Percentiles rank a stretch among this genome's conserved stretches.
These are phyloP conservation scores for Zaprionus davidi DNA, from an alignment of 1,140 invertebrate genomes.

Conservation along the genomic window DNA sequence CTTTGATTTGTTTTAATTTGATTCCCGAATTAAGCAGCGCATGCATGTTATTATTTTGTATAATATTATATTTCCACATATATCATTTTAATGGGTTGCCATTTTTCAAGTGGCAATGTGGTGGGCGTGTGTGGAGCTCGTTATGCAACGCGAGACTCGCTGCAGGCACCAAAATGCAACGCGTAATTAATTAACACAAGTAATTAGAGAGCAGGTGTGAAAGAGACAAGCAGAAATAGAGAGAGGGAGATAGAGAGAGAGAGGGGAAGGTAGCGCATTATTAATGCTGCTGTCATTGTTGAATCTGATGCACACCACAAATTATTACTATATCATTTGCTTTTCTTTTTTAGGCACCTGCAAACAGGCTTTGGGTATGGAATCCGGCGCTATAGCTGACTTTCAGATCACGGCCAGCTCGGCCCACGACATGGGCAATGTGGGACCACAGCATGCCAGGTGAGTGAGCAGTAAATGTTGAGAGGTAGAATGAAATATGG, in stretches of 20 bases:
- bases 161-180: conserved; percentile 41
- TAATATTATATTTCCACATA: conserved; percentile 47
- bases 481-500: not conserved
- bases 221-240: not conserved
- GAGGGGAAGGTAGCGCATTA: conserved; percentile 4
- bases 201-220: conserved; percentile 13
- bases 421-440: conserved; percentile 94
- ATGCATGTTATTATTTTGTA: conserved; percentile 39
- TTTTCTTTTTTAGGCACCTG: conserved; percentile 88
- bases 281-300: conserved; percentile 43
- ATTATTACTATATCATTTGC: conserved; percentile 20
- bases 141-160: conserved; percentile 41
- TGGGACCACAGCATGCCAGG: conserved; percentile 96
- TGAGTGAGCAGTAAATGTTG: conserved; percentile 84
- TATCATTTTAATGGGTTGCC: conserved; percentile 50
- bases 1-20: conserved; percentile 63
- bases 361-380: conserved; percentile 93
- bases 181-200: conserved; percentile 46
- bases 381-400: conserved; percentile 94
- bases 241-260: conserved; percentile 3
- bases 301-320: conserved; percentile 30
- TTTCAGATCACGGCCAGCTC: conserved; percentile 94
- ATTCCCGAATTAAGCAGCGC: conserved; percentile 46
- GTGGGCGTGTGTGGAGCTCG: conserved; percentile 35
- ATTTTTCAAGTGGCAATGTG: conserved; percentile 51